phyloP scores from a whole-genome alignment of 1,140 invertebrate species.

The Saccostrea echinata region DNA sequence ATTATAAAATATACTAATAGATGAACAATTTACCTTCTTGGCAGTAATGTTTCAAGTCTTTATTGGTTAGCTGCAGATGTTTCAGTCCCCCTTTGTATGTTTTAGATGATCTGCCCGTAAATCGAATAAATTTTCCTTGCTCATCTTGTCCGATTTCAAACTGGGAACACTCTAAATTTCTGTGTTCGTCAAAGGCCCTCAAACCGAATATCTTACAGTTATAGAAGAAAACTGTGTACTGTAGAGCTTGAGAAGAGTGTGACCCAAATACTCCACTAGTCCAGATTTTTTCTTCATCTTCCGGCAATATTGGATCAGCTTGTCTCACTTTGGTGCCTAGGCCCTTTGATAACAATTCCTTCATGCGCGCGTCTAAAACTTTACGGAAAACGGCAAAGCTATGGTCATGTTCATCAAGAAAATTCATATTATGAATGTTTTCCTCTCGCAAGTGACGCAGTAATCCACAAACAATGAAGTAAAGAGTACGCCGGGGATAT shows the following conservation, averaged over 20 bases:
- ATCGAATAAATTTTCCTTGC: background rate
- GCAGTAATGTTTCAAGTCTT: no score
- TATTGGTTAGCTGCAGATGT: background rate
- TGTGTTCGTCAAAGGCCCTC: slow-evolving; percentile 40
- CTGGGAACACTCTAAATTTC: background rate
- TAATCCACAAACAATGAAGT: background rate
- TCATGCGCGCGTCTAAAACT: no score
- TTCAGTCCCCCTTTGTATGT: slow-evolving; percentile 41
- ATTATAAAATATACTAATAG: no score
- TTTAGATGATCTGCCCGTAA: slow-evolving; percentile 27
- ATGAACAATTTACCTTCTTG: no score
- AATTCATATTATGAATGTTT: no score
- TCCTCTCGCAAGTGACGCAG: background rate
- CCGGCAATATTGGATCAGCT: background rate
- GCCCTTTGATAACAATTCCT: no score
- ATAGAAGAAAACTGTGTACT: slow-evolving; percentile 41
- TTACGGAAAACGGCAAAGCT: no score
- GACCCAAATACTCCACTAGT: background rate
- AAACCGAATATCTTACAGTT: slow-evolving; percentile 42
- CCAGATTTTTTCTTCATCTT: background rate
- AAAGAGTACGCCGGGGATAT: background rate
- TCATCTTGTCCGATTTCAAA: slow-evolving; percentile 12
- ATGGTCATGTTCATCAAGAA: no score
- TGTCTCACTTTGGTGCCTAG: background rate
- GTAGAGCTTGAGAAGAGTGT: background rate